Evolutionary conservation across 2,888 invertebrate species (phyloP), one percentile per base, ranked within the genome.

Genomic region (Sphecodes monilicornis): DNA sequence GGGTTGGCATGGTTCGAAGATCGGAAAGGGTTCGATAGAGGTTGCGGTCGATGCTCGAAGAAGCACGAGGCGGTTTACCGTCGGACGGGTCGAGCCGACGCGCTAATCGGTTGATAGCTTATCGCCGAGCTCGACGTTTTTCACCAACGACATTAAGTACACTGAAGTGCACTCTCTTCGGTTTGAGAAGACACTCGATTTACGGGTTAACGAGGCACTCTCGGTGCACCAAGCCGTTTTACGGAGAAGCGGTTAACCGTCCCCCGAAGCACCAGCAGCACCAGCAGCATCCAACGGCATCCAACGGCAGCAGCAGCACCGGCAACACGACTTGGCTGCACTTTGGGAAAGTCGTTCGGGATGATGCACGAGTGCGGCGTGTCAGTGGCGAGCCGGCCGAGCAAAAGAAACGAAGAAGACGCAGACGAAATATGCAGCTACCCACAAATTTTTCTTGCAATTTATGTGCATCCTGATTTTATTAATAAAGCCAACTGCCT

Each of bases 161-260:
- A 80, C 60, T 72, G 79, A 85, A 77, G 86, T 85, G 82, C 86
- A 78, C 79, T 79, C 85, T 82, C 77, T 82, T 82, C 85, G 86
- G 78, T 85, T 86, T 77, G 85, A 86, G 86, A 86, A 85, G 86
- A 86, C 86, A 85, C 86, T 86, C 86, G 86, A 86, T 86, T 86
- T 86, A 85, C 86, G 86, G 86, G 86, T 86, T 86, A 86, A 86
- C 86, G 85, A 86, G 86, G 84, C 87, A 84, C 86, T 87, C 87
- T 79, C 81, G 84, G 85, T 83, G 81, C 84, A 73, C 80, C 79
- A 83, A 84, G 79, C 84, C 87, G 86, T 87, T 87, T 86, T 82
- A 82, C 86, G 84, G 80, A 69, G 84, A 81, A 80, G 84, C 81
- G 87, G 87, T 86, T 87, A 84, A 86, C 84, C 86, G 82, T 81